phyloP scores from a whole-genome alignment of 2,113 vertebrate genomes.

The Ageneiosus marmoratus region DNA sequence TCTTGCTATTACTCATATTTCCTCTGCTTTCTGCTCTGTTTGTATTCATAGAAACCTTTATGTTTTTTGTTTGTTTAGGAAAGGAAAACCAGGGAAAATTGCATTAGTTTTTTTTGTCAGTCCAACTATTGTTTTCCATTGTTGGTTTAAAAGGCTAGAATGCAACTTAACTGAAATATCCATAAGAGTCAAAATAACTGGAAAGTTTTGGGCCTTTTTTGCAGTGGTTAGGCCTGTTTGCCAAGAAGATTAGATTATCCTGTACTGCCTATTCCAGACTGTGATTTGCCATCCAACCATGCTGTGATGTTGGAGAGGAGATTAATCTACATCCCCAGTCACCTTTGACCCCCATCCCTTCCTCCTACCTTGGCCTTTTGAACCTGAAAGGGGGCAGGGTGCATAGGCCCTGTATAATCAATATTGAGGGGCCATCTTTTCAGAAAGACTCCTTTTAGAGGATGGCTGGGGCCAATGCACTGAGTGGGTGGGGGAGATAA shows the following conservation, averaged over 20 bases:
- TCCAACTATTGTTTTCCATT: background rate
- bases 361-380: conserved; percentile 62
- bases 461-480: conserved; percentile 23
- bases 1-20: background rate
- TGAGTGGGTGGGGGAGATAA: conserved; percentile 9
- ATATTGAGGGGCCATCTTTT: conserved; percentile 63
- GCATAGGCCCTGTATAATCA: conserved; percentile 49
- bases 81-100: background rate
- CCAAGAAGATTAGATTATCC: background rate
- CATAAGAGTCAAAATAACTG: background rate
- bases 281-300: background rate
- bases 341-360: conserved; percentile 40
- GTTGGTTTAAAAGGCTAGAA: background rate
- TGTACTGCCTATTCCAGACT: background rate
- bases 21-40: background rate
- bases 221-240: background rate
- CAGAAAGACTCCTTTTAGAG: conserved; percentile 42
- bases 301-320: conserved; percentile 41
- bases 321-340: conserved; percentile 63
- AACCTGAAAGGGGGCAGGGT: conserved; percentile 54
- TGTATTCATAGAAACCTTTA: background rate
- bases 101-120: background rate
- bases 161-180: background rate
- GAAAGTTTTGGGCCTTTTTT: conserved; percentile 8
- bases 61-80: background rate